phyloP scores from a whole-genome alignment of 2,888 invertebrate species.

The Hololepta plana region DNA sequence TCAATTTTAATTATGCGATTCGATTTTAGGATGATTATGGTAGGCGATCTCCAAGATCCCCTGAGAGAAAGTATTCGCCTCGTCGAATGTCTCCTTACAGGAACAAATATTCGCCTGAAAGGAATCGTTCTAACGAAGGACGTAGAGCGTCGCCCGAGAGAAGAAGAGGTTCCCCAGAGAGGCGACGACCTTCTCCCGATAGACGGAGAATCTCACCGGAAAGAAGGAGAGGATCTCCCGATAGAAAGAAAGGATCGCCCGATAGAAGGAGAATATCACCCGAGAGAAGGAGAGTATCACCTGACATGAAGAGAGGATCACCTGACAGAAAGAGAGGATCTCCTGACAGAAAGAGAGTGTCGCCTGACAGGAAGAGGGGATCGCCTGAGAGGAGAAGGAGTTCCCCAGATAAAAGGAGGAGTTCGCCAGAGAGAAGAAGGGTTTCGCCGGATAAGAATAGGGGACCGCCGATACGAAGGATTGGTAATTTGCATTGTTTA shows the following conservation, averaged over 20 bases:
- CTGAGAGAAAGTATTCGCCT: constrained; percentile 5
- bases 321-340: constrained; percentile 5
- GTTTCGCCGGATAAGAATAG: constrained; percentile 10
- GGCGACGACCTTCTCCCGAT: constrained; percentile 10
- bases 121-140: constrained; percentile 8
- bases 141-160: constrained; percentile 4
- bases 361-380: constrained; percentile 8
- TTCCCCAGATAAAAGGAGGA: constrained; percentile 1
- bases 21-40: constrained; percentile 7
- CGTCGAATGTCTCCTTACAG: constrained; percentile 7
- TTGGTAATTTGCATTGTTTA: no score
- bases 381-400: constrained; percentile 5
- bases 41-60: no score
- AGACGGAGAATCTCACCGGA: constrained; percentile 7
- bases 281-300: constrained; percentile 6
- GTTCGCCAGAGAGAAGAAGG: constrained; percentile 8
- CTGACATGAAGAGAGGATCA: constrained; percentile 6
- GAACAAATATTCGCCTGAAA: constrained; percentile 3
- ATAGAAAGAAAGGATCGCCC: constrained; percentile 6
- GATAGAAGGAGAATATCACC: constrained; percentile 6
- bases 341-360: constrained; percentile 5
- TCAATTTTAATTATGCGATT: constrained; percentile 4
- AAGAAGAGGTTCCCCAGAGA: constrained; percentile 8
- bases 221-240: constrained; percentile 9
- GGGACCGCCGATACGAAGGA: no score